Percentiles rank a stretch among this genome's conserved stretches.
Conservation (phyloP, 1,140 invertebrate genomes). For the Bombus pascuorum region DNA sequence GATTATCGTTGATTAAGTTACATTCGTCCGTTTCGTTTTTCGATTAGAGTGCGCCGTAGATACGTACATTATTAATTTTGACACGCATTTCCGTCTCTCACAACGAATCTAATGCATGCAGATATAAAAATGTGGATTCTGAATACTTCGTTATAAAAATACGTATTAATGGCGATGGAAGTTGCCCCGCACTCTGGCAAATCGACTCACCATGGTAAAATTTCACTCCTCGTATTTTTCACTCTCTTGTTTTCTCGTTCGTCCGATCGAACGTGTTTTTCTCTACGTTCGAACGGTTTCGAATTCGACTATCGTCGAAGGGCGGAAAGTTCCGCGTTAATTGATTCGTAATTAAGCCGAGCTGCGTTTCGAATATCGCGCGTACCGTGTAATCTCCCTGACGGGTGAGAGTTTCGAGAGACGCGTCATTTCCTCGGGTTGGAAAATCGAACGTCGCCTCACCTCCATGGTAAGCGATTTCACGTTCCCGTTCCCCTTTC, state of each 20-base stretch:
- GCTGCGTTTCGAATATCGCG: constrained; percentile 9
- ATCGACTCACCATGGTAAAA: not conserved
- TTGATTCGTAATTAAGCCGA: constrained; percentile 17
- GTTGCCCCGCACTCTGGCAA: not conserved
- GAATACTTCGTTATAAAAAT: constrained; percentile 13
- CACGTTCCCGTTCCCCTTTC: not conserved
- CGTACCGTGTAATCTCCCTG: not conserved
- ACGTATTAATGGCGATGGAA: not conserved
- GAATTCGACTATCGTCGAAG: not conserved
- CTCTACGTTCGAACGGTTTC: not conserved
- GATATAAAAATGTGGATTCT: not conserved
- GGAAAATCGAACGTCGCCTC: constrained; percentile 18
- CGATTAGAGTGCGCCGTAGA: no score
- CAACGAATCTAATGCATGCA: no score
- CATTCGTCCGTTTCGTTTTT: no score
- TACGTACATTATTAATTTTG: no score
- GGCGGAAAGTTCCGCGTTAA: constrained; percentile 5
- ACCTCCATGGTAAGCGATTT: not conserved
- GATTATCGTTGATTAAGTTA: not conserved
- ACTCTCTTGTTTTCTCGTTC: not conserved
- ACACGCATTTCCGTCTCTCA: not conserved
- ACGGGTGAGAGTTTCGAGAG: not conserved
- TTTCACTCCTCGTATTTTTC: not conserved
- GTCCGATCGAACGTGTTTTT: not conserved
- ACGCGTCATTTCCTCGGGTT: not conserved